Conservation (phyloP, 2,113 vertebrate species). For the Engystomops pustulosus region DNA sequence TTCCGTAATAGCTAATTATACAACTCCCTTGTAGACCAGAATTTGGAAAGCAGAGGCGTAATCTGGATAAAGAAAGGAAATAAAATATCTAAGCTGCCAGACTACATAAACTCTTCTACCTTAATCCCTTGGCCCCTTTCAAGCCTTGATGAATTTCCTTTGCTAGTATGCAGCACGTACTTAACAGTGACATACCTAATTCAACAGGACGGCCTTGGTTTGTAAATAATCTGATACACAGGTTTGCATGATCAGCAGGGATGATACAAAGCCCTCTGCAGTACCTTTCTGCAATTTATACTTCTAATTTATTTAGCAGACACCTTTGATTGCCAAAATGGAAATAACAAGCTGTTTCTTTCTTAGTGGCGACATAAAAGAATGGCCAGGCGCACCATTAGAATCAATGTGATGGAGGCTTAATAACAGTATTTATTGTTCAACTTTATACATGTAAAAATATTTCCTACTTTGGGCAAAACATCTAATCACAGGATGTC, state of each 20-base stretch:
- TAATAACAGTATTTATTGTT: too few relatives aligned
- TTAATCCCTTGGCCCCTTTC: conserved; percentile 30
- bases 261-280: background rate
- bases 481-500: too few relatives aligned
- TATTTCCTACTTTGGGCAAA: too few relatives aligned
- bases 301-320: conserved; percentile 46
- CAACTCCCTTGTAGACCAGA: background rate
- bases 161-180: conserved; percentile 22
- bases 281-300: conserved; percentile 14
- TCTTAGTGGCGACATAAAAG: background rate
- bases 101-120: conserved; percentile 22
- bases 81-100: conserved; percentile 31
- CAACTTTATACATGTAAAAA: too few relatives aligned
- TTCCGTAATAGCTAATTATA: conserved; percentile 15
- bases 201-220: conserved; percentile 42
- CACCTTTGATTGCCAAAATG: background rate
- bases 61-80: conserved; percentile 38
- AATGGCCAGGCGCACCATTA: background rate
- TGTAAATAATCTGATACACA: conserved; percentile 35
- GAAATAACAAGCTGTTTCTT: background rate
- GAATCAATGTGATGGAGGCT: background rate
- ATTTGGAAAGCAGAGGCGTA: conserved; percentile 34
- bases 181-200: conserved; percentile 42
- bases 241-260: background rate
- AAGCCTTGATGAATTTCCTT: conserved; percentile 49